These are phyloP conservation scores for Malacosoma neustria DNA, from an alignment of 2,888 invertebrate genomes.

Conservation along the genomic window DNA sequence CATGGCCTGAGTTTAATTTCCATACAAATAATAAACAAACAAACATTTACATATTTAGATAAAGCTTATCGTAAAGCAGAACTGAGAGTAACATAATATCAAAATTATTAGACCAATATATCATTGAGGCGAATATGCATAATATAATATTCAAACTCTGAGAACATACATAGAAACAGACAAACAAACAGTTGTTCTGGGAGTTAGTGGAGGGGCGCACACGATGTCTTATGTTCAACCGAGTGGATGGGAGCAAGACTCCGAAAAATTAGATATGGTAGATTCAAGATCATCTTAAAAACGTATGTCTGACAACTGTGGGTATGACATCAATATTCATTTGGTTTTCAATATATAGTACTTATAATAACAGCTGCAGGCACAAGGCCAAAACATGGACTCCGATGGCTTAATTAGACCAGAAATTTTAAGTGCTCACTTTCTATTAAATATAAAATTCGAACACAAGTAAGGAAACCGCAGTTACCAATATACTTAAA, in stretches of 20 bases:
- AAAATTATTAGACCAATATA: conserved; percentile 18
- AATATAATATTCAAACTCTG: conserved; percentile 9
- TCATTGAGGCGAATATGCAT: conserved; percentile 28
- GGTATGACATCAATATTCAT: too few relatives aligned
- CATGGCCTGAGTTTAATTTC: too few relatives aligned
- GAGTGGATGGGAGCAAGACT: conserved; percentile 33
- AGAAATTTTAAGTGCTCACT: too few relatives aligned
- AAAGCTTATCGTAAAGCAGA: not conserved
- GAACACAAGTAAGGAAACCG: too few relatives aligned
- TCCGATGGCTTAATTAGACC: too few relatives aligned
- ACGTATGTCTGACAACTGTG: not conserved
- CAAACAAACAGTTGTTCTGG: conserved; percentile 68
- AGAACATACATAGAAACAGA: conserved; percentile 22
- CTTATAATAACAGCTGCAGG: too few relatives aligned
- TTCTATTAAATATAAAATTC: too few relatives aligned
- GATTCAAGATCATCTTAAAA: conserved; percentile 5
- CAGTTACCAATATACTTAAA: too few relatives aligned
- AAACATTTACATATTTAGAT: not conserved
- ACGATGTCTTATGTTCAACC: conserved; percentile 67
- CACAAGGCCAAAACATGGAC: too few relatives aligned
- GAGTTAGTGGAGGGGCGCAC: conserved; percentile 50
- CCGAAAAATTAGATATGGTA: conserved; percentile 14
- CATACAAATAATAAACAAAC: not conserved
- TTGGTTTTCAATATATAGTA: too few relatives aligned
- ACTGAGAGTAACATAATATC: conserved; percentile 1